Evolutionary conservation across 2,113 vertebrate genomes (phyloP).

Genomic region (Syrmaticus mikado): DNA sequence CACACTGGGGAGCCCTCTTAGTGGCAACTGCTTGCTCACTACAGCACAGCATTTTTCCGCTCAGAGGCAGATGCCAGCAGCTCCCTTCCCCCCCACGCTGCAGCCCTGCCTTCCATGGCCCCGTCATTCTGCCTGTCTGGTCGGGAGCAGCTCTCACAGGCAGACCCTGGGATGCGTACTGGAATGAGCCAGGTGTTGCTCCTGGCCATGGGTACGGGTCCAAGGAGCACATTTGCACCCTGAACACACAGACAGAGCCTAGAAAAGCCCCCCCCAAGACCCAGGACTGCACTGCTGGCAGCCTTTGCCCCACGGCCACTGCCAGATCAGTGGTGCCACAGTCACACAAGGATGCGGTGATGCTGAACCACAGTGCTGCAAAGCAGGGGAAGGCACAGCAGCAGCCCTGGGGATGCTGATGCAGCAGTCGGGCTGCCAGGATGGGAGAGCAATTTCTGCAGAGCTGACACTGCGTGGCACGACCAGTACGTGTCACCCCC

Average conservation of each 20-base stretch:
- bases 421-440: not conserved
- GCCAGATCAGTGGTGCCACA: not conserved
- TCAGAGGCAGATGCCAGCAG: not conserved
- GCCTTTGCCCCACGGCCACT: not conserved
- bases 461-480: not conserved
- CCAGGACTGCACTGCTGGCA: accelerated
- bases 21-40: not conserved
- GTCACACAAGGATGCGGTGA: not conserved
- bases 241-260: not conserved
- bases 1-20: not conserved
- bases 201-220: not conserved
- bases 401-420: not conserved
- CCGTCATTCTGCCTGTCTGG: accelerated
- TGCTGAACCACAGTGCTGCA: not conserved
- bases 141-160: not conserved
- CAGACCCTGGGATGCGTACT: not conserved
- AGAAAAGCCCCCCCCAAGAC: not conserved
- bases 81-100: not conserved
- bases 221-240: not conserved
- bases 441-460: not conserved
- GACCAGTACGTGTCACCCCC: not conserved
- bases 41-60: not conserved
- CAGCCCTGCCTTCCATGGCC: not conserved
- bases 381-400: not conserved
- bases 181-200: accelerated